Percentiles rank a stretch among this genome's conserved stretches.
Evolutionary conservation across 2,888 invertebrate genomes (phyloP).

Genomic region (Onchidella celtica): DNA sequence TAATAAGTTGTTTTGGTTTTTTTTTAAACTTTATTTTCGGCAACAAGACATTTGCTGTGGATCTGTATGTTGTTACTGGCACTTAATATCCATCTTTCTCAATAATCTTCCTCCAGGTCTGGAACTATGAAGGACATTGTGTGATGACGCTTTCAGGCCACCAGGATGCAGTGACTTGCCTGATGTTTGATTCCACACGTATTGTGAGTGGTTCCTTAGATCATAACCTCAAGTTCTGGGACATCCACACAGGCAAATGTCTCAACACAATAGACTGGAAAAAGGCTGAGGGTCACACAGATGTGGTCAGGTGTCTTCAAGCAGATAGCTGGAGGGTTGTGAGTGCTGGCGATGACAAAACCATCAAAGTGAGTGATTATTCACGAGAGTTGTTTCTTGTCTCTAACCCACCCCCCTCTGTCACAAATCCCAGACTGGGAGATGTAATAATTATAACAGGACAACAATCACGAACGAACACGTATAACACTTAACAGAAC

Average conservation of each 20-base stretch:
- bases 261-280: conserved; percentile 82
- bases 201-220: conserved; percentile 82
- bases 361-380: conserved; percentile 80
- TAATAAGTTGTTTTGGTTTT: too few relatives aligned
- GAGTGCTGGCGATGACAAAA: conserved; percentile 82
- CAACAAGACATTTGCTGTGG: too few relatives aligned
- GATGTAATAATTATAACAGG: too few relatives aligned
- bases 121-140: conserved; percentile 81
- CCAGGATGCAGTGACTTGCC: conserved; percentile 82
- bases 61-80: too few relatives aligned
- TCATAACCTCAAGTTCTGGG: conserved; percentile 82
- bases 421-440: too few relatives aligned
- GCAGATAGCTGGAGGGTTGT: conserved; percentile 82
- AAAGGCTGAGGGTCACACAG: conserved; percentile 82
- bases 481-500: too few relatives aligned
- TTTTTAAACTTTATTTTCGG: too few relatives aligned
- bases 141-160: conserved; percentile 81
- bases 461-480: too few relatives aligned
- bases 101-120: conserved; percentile 79
- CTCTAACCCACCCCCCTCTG: too few relatives aligned
- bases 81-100: too few relatives aligned
- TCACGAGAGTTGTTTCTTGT: too few relatives aligned
- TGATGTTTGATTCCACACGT: conserved; percentile 81
- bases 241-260: conserved; percentile 80
- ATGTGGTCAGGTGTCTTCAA: conserved; percentile 82